phyloP scores from a whole-genome alignment of 2,888 invertebrate species.

The Synanthedon myopaeformis region DNA sequence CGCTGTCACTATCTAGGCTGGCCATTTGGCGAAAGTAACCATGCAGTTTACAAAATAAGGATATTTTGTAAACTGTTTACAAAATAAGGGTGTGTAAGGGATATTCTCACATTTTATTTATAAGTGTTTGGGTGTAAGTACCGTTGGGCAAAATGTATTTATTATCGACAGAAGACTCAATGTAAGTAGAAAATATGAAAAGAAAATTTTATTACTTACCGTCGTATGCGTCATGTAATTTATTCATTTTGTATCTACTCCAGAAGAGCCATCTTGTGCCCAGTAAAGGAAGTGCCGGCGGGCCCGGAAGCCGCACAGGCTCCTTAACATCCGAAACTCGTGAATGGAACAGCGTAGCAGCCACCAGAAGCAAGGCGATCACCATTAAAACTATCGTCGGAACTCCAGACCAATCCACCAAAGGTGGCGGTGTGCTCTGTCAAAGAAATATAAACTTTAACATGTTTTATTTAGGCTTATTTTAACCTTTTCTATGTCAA shows the following conservation, averaged over 20 bases:
- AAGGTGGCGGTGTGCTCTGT: slow-evolving; percentile 43
- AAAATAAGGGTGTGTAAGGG: no score
- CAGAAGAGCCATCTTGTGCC: slow-evolving; percentile 87
- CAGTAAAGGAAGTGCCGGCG: slow-evolving; percentile 76
- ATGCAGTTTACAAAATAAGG: no score
- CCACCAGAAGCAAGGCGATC: slow-evolving; percentile 34
- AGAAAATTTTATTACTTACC: slow-evolving; percentile 67
- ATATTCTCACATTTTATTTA: no score
- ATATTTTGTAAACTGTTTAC: no score
- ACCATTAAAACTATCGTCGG: slow-evolving; percentile 46
- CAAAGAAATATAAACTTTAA: slow-evolving; percentile 7
- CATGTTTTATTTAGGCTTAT: not conserved
- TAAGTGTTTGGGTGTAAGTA: no score
- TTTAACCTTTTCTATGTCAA: no score
- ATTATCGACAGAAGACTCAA: no score
- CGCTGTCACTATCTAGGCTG: no score
- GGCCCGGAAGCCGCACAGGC: slow-evolving; percentile 75
- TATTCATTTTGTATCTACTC: slow-evolving; percentile 76
- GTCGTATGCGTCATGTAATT: slow-evolving; percentile 83
- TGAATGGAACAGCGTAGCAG: slow-evolving; percentile 34
- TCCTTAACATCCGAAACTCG: slow-evolving; percentile 31
- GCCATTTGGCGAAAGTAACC: no score
- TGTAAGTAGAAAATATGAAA: not conserved
- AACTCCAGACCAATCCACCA: slow-evolving; percentile 57
- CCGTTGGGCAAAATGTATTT: no score